Conservation (phyloP, 2,797 vertebrate species). For the Cygnus olor region DNA sequence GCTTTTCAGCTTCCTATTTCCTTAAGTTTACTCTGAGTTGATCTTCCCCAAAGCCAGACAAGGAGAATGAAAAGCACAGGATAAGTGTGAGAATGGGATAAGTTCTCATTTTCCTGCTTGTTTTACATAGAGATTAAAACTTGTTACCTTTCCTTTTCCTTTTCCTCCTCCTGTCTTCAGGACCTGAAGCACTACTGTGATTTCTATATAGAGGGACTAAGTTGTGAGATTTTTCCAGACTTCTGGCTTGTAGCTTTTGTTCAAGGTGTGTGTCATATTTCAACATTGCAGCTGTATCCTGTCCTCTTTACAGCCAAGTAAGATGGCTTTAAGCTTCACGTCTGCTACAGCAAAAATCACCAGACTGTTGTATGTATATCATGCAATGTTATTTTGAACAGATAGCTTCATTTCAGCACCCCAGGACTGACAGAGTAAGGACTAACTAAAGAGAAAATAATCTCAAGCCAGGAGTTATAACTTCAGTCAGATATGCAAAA, state of each 20-base stretch:
- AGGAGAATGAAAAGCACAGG: neutral
- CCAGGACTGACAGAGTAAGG: neutral
- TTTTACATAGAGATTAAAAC: neutral
- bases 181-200: neutral
- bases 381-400: neutral
- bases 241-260: neutral
- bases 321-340: neutral
- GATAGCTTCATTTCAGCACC: neutral
- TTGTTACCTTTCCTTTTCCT: neutral
- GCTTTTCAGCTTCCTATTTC: neutral
- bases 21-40: neutral
- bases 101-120: neutral
- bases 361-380: accelerated
- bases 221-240: neutral
- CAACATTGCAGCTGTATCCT: neutral
- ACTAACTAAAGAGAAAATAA: neutral
- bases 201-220: neutral
- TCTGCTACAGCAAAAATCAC: neutral
- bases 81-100: neutral
- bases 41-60: neutral
- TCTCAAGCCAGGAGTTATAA: neutral
- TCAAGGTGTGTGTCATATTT: neutral
- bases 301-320: neutral
- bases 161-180: neutral
- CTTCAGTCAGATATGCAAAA: neutral